Base-by-base conservation (phyloP, 2,113 vertebrate species). In the Hippocampus guttulatus region DNA sequence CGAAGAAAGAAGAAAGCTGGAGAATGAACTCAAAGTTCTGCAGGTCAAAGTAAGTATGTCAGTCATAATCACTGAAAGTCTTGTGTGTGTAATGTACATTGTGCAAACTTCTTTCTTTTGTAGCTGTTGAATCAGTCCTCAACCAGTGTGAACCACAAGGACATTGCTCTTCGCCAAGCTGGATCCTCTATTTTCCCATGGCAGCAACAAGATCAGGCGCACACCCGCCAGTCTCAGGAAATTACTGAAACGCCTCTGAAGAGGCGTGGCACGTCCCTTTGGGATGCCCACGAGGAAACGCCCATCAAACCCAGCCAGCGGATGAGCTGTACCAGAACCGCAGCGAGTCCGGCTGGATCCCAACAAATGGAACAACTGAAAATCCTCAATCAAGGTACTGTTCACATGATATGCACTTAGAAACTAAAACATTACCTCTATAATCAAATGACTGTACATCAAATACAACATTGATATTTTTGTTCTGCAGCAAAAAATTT, bases 181-280 rank as follows among this genome's bases (percentile, higher is more conserved):
- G 95, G 94, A 3, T 98, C 95, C 0, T 95, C 94, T 0, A 94
- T 98, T 70, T 97, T 98, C 84, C 94, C 94, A 9, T 97, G 95
- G 96, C 95, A 96, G 77, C 92, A 93, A 80, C 92, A 93, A 75
- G 93, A 95, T 52, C 87, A 92, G 62, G 87, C 84, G 8, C 90
- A 92, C 23, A 81, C 77, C 43, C 88, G 77, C 4, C 82, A 84
- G 58, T 85, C 90, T 47, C 87, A 87, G n/a, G 86, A 61, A 79
- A 77, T 64, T 54, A 87, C 87, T 64, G 93, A 92, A 80, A 95
- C 93, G 0, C 94, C 93, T 3, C 67, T 90, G 18, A 93, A 90
- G 84, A 93, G 89, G 84, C 88, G 88, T 68, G 91, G 81, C 4
- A 14, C 78, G 3, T 88, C 91, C 75, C 83, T 83, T 0, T 92